Evolutionary conservation across 2,113 vertebrate species (phyloP).

Genomic region (Bos javanicus): DNA sequence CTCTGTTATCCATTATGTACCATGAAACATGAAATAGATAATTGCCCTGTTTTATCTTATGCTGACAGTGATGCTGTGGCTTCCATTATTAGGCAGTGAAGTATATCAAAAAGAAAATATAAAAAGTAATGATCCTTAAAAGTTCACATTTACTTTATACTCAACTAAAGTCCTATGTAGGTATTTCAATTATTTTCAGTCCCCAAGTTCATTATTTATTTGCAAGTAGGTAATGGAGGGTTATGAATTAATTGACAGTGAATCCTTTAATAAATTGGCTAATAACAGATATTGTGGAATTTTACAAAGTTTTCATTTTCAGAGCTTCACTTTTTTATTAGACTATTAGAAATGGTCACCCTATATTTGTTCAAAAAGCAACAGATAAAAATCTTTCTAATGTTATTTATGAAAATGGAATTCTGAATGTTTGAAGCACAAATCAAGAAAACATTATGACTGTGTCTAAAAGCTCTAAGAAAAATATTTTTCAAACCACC

Average conservation of each 20-base stretch:
- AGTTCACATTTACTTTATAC: slow-evolving; percentile 69
- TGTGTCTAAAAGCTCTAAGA: slow-evolving; percentile 13
- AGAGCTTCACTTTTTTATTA: slow-evolving; percentile 28
- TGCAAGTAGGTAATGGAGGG: slow-evolving; percentile 50
- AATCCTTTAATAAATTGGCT: slow-evolving; percentile 67
- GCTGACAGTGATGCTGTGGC: slow-evolving; percentile 63
- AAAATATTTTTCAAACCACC: slow-evolving; percentile 49
- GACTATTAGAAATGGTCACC: slow-evolving; percentile 43
- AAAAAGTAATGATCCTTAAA: slow-evolving; percentile 77
- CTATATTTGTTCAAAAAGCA: slow-evolving; percentile 47
- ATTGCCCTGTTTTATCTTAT: slow-evolving; percentile 76
- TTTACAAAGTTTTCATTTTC: slow-evolving; percentile 57
- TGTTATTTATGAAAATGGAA: slow-evolving; percentile 53
- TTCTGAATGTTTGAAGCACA: slow-evolving; percentile 31
- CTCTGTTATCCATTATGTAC: slow-evolving; percentile 38
- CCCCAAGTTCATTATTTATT: slow-evolving; percentile 69
- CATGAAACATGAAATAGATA: slow-evolving; percentile 59
- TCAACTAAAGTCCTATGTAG: slow-evolving; percentile 48
- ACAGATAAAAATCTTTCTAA: slow-evolving; percentile 17
- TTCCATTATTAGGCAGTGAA: slow-evolving; percentile 67
- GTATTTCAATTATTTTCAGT: slow-evolving; percentile 66
- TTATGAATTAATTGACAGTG: slow-evolving; percentile 63
- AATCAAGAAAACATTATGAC: slow-evolving; percentile 35
- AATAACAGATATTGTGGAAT: slow-evolving; percentile 53
- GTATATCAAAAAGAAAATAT: slow-evolving; percentile 71